Evolutionary conservation across 2,113 vertebrate species (phyloP), one percentile per base, ranked within the genome.

Genomic region (sheep (Ovis aries)): DNA sequence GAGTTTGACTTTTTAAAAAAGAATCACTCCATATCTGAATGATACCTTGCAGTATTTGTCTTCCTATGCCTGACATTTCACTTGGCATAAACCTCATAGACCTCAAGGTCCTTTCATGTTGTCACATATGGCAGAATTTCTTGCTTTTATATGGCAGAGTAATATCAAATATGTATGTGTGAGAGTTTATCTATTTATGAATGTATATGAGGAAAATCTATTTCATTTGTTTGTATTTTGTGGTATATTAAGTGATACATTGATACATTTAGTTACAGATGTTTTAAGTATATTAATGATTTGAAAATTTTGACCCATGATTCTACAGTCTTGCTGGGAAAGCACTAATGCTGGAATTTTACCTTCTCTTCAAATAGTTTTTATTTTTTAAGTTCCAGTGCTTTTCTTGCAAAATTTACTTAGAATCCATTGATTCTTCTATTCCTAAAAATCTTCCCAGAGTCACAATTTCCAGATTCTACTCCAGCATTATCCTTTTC

Each of bases 301-400:
- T 94, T 91, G 43, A 4, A 94, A 86, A 89, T 62, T 85, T 86
- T 48, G 27, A 87, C 53, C 43, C 77, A 53, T 88, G 84, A 93
- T 93, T 57, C 40, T 82, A 13, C 5, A 88, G 60, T 93, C 82
- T 71, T 29, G 10, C 50, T 96, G 59, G 33, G 40, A 93, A 97
- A 92, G 40, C 40, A 87, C 27, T 93, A 52, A 96, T 33, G 23
- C 89, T 94, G 55, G 48, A 93, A 96, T 97, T 95, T 83, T 90
- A 55, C 16, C 93, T 82, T 93, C 29, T 96, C 96, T 90, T 90
- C 53, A 90, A 88, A 60, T 52, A 78, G 2, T 52, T 97, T 97
- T 98, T 95, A 97, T 98, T 98, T 96, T 95, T 98, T 90, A 97
- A 97, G 78, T 19, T 98, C 60, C 62, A 97, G 50, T 98, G 93